Evolutionary conservation across 2,113 vertebrate species (phyloP).

Genomic region (Piaya cayana): DNA sequence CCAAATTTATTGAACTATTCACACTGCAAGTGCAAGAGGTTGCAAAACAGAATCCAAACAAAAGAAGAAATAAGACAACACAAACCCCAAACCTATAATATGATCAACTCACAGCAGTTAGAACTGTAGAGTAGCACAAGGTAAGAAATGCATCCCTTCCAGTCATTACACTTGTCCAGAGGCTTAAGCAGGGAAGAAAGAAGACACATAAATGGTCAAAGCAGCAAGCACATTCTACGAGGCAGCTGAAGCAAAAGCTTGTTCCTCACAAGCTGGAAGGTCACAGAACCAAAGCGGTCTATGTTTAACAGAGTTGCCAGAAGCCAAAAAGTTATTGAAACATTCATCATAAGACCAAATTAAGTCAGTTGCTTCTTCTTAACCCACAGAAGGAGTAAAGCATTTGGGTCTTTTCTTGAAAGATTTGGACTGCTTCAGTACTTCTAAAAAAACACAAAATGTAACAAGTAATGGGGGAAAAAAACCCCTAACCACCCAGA

Average conservation of each 20-base stretch:
- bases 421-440: background rate
- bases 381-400: background rate
- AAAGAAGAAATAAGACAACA: background rate
- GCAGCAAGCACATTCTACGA: background rate
- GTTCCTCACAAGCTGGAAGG: background rate
- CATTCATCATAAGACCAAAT: background rate
- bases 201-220: constrained; percentile 24
- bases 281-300: background rate
- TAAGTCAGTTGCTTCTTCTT: background rate
- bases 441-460: background rate
- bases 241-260: background rate
- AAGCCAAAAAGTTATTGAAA: background rate
- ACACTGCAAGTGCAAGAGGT: background rate
- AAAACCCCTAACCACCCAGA: background rate
- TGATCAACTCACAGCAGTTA: constrained; percentile 40
- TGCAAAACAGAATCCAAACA: background rate
- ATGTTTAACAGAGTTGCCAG: background rate
- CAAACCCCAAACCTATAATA: background rate
- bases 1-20: background rate
- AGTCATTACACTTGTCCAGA: constrained; percentile 31
- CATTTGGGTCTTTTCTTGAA: background rate
- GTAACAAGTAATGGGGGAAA: background rate
- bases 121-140: background rate
- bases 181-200: constrained; percentile 45
- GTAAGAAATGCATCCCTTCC: background rate